These are phyloP conservation scores for Corapipo altera DNA, from an alignment of 2,113 vertebrate species.

Conservation along the genomic window DNA sequence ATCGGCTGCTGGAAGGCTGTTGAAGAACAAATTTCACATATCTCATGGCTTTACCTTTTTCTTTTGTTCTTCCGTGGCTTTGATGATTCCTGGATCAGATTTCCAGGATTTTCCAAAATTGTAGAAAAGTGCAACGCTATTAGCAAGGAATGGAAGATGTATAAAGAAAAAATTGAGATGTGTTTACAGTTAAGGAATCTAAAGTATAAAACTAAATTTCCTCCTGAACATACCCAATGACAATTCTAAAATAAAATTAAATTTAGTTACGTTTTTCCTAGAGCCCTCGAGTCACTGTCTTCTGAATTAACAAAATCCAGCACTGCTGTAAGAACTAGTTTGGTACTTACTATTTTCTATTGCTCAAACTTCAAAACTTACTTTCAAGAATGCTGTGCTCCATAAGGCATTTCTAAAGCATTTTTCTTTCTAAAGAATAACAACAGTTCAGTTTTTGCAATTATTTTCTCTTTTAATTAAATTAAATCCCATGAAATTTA, in stretches of 20 bases:
- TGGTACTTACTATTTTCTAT: background rate
- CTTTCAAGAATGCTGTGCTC: background rate
- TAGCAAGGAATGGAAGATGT: slow-evolving; percentile 94
- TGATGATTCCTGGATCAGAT: slow-evolving; percentile 97
- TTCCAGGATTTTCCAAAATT: slow-evolving; percentile 99
- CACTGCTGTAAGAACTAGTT: background rate
- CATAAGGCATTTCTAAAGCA: background rate
- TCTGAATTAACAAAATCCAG: background rate
- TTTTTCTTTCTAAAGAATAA: background rate
- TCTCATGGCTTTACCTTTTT: slow-evolving; percentile 85
- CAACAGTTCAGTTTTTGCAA: background rate
- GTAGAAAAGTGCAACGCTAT: slow-evolving; percentile 94
- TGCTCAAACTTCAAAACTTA: background rate
- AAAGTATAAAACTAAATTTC: background rate
- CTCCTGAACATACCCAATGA: background rate
- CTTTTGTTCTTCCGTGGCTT: slow-evolving; percentile 98
- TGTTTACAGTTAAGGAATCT: slow-evolving; percentile 86
- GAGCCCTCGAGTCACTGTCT: background rate
- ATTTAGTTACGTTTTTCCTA: background rate
- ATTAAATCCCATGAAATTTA: background rate
- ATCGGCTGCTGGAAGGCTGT: background rate
- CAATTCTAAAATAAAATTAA: background rate
- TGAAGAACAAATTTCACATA: background rate
- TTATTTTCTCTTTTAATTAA: background rate
- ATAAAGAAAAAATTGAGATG: slow-evolving; percentile 94